Base-by-base conservation (phyloP, 2,888 invertebrate genomes). In the Hofmannophila pseudospretella region DNA sequence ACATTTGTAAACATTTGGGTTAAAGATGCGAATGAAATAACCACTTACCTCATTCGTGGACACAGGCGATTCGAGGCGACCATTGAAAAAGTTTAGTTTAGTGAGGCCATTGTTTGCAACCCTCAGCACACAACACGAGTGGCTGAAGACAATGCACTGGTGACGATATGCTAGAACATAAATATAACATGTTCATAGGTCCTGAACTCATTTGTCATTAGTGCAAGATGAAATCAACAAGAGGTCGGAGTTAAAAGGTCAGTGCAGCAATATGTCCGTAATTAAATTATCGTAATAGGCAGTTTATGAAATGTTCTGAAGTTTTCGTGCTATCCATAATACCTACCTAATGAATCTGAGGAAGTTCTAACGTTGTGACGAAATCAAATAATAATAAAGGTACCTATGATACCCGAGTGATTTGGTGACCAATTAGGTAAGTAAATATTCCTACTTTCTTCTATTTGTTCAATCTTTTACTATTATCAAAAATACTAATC, bases 1-100 rank as follows among this genome's bases (percentile, higher is more conserved):
- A 45, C 72, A 54, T 74, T 74, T 64, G 53, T 72, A 72, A 75
- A 73, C 61, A 71, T 41, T 32, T 22, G 32, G 45, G 45, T 55
- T 58, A 52, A 43, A 42, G 44, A 47, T 44, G 44, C 44, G 44
- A 41, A 42, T 61, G 56, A 61, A 51, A 61, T 62, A 55, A 56
- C 48, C 41, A 44, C 33, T 41, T 39, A 45, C 37, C 36, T 42
- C 40, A 36, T 41, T 39, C 38, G 35, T 44, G 42, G 41, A 41
- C 44, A 44, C 36, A 44, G 26, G 36, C 25, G 33, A 25, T 36
- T 37, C 34, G 42, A 41, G 37, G 40, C n/a, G 34, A 16, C 47
- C 43, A 55, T 54, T 52, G 49, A 54, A 38, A 53, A 38, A 36
- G 42, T 49, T 42, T 40, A 34, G 16, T 16, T 16, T 16, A 16